Evolutionary conservation across 1,140 invertebrate genomes (phyloP).

Genomic region (Nylanderia fulva): DNA sequence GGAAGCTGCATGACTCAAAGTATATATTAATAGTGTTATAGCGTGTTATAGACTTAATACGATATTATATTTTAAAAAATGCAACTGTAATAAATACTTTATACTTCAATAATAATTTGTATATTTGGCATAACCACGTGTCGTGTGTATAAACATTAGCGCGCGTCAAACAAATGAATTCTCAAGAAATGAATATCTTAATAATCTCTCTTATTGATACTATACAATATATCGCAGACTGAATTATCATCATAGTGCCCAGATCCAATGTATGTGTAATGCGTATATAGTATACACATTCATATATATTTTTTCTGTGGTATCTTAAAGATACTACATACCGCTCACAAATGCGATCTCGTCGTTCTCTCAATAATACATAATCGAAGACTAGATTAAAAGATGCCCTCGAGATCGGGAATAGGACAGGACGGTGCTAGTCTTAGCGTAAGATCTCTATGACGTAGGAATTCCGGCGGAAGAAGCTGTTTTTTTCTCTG

Average conservation of each 20-base stretch:
- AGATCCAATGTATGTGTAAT: conserved; percentile 20
- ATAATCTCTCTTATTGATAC: conserved; percentile 46
- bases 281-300: conserved; percentile 13
- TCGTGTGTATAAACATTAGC: conserved; percentile 34
- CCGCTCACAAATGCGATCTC: conserved; percentile 13
- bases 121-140: conserved; percentile 66
- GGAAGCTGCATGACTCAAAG: neutral
- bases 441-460: conserved; percentile 79
- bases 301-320: conserved; percentile 19
- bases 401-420: conserved; percentile 83
- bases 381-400: conserved; percentile 82
- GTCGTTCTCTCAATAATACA: conserved; percentile 21
- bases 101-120: conserved; percentile 68
- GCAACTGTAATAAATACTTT: conserved; percentile 62
- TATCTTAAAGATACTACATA: conserved; percentile 48
- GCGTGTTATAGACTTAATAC: conserved; percentile 2
- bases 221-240: conserved; percentile 54
- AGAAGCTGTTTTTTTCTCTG: conserved; percentile 80
- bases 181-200: conserved; percentile 59
- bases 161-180: conserved; percentile 58
- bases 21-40: neutral
- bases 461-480: conserved; percentile 81
- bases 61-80: conserved; percentile 10
- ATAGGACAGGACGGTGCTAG: conserved; percentile 81
- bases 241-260: conserved; percentile 22